Conservation (phyloP, 2,888 invertebrate species). For the Eupeodes latifasciatus region DNA sequence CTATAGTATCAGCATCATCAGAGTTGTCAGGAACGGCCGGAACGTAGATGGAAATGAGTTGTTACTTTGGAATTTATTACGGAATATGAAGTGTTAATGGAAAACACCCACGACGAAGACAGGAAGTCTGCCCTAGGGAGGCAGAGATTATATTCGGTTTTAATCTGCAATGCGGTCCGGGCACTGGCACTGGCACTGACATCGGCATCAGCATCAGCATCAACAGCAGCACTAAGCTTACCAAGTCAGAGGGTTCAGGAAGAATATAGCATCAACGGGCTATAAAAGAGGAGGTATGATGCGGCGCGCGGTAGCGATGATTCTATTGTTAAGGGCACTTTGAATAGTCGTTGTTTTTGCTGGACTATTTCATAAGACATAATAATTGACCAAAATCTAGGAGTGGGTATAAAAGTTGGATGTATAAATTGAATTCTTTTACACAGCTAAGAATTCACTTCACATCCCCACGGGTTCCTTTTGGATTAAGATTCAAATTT, state of each 20-base stretch:
- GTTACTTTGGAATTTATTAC: slow-evolving; percentile 71
- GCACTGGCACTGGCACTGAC: background rate
- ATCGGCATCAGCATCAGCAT: too few relatives aligned
- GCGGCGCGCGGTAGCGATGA: background rate
- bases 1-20: background rate
- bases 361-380: slow-evolving; percentile 23
- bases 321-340: slow-evolving; percentile 9
- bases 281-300: background rate
- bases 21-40: slow-evolving; percentile 38
- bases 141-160: slow-evolving; percentile 58
- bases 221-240: too few relatives aligned
- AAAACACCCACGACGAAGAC: slow-evolving; percentile 62
- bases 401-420: background rate
- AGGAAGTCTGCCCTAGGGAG: slow-evolving; percentile 37
- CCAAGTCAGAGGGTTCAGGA: too few relatives aligned
- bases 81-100: slow-evolving; percentile 75
- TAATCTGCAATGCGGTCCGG: slow-evolving; percentile 52
- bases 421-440: slow-evolving; percentile 19
- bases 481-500: slow-evolving; percentile 38
- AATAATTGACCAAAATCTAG: slow-evolving; percentile 26
- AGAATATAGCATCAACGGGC: too few relatives aligned
- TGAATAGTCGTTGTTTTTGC: slow-evolving; percentile 10
- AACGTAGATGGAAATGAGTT: slow-evolving; percentile 72
- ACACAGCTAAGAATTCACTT: slow-evolving; percentile 1
- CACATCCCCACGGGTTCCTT: slow-evolving; percentile 13